Conservation (phyloP, 2,888 invertebrate genomes). For the Atrina japonica region DNA sequence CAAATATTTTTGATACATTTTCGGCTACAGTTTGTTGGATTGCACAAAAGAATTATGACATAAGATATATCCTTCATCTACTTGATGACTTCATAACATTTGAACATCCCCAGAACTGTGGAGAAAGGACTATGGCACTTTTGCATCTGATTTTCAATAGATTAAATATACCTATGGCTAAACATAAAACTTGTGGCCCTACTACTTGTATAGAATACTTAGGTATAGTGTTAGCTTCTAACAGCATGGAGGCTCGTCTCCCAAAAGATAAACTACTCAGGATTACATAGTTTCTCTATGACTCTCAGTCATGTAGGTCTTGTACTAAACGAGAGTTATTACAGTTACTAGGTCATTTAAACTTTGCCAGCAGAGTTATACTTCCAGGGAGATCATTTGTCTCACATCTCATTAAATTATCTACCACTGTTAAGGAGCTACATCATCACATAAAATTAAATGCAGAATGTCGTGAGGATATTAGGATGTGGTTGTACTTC, state of each 20-base stretch:
- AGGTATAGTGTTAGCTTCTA: slow-evolving; percentile 46
- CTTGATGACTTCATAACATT: slow-evolving; percentile 41
- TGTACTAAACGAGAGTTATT: slow-evolving; percentile 31
- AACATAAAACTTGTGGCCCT: slow-evolving; percentile 27
- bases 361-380: slow-evolving; percentile 38
- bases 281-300: slow-evolving; percentile 12
- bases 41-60: slow-evolving; percentile 23
- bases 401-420: slow-evolving; percentile 29
- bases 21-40: slow-evolving; percentile 31
- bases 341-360: slow-evolving; percentile 39
- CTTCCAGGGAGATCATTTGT: slow-evolving; percentile 36
- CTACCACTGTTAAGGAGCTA: slow-evolving; percentile 32
- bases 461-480: slow-evolving; percentile 30
- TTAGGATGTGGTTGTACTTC: slow-evolving; percentile 17
- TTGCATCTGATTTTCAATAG: slow-evolving; percentile 25
- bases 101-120: slow-evolving; percentile 17
- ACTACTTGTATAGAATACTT: slow-evolving; percentile 30
- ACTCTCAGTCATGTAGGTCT: neutral
- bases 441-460: slow-evolving; percentile 37
- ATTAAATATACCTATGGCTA: slow-evolving; percentile 30
- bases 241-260: slow-evolving; percentile 36
- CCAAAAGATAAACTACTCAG: slow-evolving; percentile 20
- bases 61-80: slow-evolving; percentile 32
- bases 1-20: slow-evolving; percentile 42
- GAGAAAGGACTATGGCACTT: slow-evolving; percentile 19